A percentile compares a stretch with the other conserved stretches of the same genome.
Conservation (phyloP, 2,797 vertebrate genomes). For the Cheracebus regulus region DNA sequence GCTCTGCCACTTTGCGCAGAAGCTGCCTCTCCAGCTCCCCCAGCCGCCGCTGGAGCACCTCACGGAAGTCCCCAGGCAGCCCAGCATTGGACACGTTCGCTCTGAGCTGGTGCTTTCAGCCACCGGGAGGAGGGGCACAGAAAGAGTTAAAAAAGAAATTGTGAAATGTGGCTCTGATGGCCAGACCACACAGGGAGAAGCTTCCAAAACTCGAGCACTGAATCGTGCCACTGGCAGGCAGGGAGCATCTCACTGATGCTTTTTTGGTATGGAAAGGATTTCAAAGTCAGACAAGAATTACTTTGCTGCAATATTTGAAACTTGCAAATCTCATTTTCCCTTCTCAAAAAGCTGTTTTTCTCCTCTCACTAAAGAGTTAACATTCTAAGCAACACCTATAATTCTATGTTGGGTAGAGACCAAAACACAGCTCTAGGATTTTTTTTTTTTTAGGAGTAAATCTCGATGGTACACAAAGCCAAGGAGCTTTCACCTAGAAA, state of each 20-base stretch:
- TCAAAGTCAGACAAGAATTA: conserved; percentile 64
- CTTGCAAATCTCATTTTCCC: neutral
- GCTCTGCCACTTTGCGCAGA: conserved; percentile 93
- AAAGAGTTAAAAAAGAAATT: neutral
- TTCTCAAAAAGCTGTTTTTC: conserved; percentile 6
- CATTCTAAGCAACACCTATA: neutral
- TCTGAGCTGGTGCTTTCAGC: conserved; percentile 92
- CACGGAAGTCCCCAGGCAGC: conserved; percentile 92
- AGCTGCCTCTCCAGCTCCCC: conserved; percentile 95
- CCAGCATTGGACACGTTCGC: conserved; percentile 90
- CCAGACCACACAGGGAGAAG: neutral
- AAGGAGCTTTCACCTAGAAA: neutral
- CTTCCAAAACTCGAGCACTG: neutral
- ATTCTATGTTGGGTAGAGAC: neutral
- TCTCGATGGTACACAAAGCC: neutral
- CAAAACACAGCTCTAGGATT: neutral
- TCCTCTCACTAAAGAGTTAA: conserved; percentile 27
- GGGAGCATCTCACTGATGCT: neutral
- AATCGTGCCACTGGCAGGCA: neutral
- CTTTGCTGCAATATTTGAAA: conserved; percentile 46
- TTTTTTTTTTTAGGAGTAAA: neutral
- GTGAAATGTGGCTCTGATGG: neutral
- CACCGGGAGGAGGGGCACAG: neutral
- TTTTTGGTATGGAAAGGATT: conserved; percentile 10
- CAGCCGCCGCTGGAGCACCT: conserved; percentile 94